Evolutionary conservation across 1,140 invertebrate species (phyloP).

Genomic region (Neodiprion virginianus): DNA sequence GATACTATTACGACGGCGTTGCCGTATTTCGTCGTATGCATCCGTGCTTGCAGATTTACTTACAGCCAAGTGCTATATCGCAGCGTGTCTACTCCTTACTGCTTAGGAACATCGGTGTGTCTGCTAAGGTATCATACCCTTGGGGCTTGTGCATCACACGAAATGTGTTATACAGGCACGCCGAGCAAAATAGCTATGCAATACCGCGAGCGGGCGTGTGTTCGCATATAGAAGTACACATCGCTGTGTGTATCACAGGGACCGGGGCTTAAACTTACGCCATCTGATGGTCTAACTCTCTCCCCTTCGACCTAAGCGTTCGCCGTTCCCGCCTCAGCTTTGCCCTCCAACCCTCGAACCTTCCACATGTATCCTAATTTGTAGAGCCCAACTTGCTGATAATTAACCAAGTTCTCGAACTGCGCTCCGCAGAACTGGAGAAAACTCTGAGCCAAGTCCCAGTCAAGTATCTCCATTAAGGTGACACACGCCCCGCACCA

Average conservation of each 20-base stretch:
- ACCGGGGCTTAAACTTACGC: neutral
- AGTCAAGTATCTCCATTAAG: conserved; percentile 5
- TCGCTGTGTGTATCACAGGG: neutral
- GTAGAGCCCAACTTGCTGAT: conserved; percentile 4
- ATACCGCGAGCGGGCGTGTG: neutral
- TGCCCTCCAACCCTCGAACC: neutral
- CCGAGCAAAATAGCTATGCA: neutral
- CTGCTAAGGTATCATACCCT: neutral
- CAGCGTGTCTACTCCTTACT: neutral
- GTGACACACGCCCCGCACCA: neutral
- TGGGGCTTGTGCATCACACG: neutral
- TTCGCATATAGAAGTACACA: neutral
- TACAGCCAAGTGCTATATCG: neutral
- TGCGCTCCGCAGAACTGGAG: neutral
- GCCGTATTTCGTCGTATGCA: neutral
- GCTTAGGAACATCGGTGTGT: neutral
- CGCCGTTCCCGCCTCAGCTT: neutral
- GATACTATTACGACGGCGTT: neutral
- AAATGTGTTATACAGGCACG: neutral
- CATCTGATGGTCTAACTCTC: neutral
- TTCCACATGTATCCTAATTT: conserved; percentile 7
- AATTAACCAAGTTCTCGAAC: conserved; percentile 3
- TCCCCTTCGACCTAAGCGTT: neutral
- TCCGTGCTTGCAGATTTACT: conserved; percentile 4
- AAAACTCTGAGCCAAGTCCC: conserved; percentile 4